A percentile compares a stretch with the other conserved stretches of the same genome.
Conservation (phyloP, 2,113 vertebrate genomes). For the Psilopsiagon aurifrons region DNA sequence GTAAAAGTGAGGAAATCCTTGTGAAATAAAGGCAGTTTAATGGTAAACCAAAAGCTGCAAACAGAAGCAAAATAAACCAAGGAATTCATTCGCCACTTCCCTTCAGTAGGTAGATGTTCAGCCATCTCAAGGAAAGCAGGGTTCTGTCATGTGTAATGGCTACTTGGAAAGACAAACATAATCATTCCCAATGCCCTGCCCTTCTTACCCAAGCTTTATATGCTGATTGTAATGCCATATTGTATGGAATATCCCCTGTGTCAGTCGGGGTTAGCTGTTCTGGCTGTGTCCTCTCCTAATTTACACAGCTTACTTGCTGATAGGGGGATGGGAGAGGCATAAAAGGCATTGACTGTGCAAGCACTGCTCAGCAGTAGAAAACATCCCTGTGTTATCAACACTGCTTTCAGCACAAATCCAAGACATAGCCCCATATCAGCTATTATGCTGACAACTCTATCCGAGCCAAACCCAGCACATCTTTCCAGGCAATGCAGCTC, state of each 20-base stretch:
- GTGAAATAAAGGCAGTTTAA: not conserved
- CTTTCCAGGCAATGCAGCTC: not conserved
- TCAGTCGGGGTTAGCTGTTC: not conserved
- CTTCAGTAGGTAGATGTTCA: not conserved
- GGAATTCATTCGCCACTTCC: not conserved
- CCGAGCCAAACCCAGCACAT: not conserved
- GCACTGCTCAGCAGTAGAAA: not conserved
- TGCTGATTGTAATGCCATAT: not conserved
- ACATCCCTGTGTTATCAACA: not conserved
- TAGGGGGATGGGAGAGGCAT: not conserved
- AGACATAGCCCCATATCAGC: not conserved
- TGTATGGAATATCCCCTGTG: not conserved
- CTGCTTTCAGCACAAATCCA: not conserved
- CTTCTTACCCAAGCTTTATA: not conserved
- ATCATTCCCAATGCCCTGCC: not conserved
- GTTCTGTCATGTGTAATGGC: not conserved
- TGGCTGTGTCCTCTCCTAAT: not conserved
- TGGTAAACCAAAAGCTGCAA: not conserved
- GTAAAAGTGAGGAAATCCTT: not conserved
- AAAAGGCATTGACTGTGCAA: not conserved
- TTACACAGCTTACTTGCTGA: not conserved
- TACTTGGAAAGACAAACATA: not conserved
- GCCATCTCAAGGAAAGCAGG: not conserved
- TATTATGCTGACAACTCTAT: not conserved
- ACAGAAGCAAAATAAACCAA: rapidly evolving